phyloP scores from a whole-genome alignment of 2,113 vertebrate genomes.

The Apus apus region DNA sequence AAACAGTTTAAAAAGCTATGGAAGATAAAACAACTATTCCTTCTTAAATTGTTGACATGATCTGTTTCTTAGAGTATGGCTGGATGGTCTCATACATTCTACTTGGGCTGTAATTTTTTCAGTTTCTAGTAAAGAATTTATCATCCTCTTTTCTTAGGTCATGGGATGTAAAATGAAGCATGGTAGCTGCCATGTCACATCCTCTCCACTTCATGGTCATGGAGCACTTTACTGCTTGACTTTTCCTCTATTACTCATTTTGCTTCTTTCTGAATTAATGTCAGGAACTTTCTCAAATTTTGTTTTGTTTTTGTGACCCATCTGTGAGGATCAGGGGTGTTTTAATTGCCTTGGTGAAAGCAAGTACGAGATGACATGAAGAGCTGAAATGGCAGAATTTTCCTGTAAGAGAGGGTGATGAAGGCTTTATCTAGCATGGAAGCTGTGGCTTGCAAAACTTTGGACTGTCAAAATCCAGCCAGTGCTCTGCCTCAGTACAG shows the following conservation, averaged over 20 bases:
- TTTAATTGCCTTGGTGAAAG: background rate
- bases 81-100: background rate
- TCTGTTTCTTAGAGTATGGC: background rate
- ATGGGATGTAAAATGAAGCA: background rate
- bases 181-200: background rate
- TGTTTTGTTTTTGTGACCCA: background rate
- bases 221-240: background rate
- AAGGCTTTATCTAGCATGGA: background rate
- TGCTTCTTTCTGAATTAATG: background rate
- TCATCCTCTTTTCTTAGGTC: background rate
- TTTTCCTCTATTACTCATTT: background rate
- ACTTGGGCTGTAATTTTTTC: background rate
- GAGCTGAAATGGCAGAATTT: background rate
- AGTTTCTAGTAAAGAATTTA: background rate
- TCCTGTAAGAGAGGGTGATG: background rate
- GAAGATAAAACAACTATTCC: background rate
- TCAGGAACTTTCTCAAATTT: background rate
- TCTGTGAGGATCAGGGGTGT: background rate
- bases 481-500: background rate
- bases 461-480: background rate
- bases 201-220: background rate
- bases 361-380: background rate
- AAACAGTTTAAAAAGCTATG: background rate
- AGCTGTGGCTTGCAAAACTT: background rate
- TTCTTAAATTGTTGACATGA: background rate